These are phyloP conservation scores for Phodopus roborovskii DNA, from an alignment of 2,113 vertebrate species.

Conservation along the genomic window DNA sequence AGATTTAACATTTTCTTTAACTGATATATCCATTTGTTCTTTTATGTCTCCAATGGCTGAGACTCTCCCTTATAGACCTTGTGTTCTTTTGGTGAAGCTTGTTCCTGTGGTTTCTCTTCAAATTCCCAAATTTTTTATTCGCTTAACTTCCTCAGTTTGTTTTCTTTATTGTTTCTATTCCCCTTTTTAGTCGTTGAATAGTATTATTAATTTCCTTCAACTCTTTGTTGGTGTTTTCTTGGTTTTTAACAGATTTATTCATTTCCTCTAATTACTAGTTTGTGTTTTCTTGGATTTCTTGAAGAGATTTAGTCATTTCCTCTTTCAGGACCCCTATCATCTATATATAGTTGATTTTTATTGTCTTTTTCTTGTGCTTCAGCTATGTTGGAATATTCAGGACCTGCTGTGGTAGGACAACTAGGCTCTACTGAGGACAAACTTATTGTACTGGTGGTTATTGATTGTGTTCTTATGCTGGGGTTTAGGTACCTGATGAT, in stretches of 20 bases:
- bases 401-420: background rate
- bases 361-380: background rate
- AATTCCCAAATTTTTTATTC: background rate
- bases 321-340: background rate
- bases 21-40: no score
- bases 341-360: no score
- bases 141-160: background rate
- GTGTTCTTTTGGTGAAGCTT: background rate
- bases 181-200: no score
- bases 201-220: no score
- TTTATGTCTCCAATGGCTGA: background rate
- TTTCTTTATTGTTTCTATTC: background rate
- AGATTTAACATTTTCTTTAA: no score
- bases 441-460: background rate
- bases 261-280: background rate
- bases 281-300: background rate
- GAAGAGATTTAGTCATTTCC: background rate
- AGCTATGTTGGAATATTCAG: background rate
- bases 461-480: background rate
- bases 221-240: no score
- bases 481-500: background rate
- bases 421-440: background rate
- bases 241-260: background rate
- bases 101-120: background rate
- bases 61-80: background rate